phyloP scores from a whole-genome alignment of 2,888 invertebrate genomes.

The Eremobia ochroleuca region DNA sequence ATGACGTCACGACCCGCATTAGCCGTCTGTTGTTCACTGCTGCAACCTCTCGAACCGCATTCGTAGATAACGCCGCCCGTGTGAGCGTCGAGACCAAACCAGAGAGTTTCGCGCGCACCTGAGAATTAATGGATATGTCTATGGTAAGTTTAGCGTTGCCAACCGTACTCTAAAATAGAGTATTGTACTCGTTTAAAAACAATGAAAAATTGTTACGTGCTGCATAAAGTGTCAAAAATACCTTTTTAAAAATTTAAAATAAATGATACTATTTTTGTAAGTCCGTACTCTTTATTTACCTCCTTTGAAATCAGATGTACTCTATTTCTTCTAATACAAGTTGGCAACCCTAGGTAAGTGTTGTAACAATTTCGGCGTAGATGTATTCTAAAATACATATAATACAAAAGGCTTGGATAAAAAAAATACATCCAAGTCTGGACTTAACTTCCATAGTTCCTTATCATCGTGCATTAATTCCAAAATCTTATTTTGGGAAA shows the following conservation, averaged over 20 bases:
- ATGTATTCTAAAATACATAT: not conserved
- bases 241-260: no score
- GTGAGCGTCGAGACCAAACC: slow-evolving; percentile 95
- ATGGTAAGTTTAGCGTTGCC: no score
- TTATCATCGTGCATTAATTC: not conserved
- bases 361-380: not conserved
- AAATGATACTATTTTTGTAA: no score
- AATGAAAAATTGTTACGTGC: no score
- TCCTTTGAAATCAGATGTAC: no score
- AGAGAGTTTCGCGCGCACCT: slow-evolving; percentile 96
- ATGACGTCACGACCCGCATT: slow-evolving; percentile 90
- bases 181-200: no score
- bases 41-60: slow-evolving; percentile 94
- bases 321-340: no score
- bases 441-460: not conserved
- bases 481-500: not conserved
- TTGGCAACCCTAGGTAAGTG: no score
- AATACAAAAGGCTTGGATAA: not conserved
- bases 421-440: not conserved
- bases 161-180: no score
- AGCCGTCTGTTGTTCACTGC: slow-evolving; percentile 91
- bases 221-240: no score
- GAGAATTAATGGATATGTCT: not conserved
- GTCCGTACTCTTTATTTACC: no score
- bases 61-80: slow-evolving; percentile 94